phyloP scores from a whole-genome alignment of 2,113 vertebrate species.

The Pedionomus torquatus region DNA sequence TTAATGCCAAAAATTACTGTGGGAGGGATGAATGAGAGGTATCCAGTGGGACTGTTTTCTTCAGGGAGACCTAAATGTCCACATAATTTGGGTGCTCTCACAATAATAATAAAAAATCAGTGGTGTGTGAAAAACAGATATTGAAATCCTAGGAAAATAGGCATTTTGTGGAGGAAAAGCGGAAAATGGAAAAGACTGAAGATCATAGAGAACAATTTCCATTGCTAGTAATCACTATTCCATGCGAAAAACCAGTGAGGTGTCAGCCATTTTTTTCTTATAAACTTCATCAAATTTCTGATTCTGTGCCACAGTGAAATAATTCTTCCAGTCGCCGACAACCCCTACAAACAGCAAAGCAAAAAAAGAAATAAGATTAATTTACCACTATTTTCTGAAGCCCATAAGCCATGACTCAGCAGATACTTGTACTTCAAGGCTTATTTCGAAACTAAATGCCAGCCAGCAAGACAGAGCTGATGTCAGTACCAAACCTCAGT shows the following conservation, averaged over 20 bases:
- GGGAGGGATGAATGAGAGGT: not conserved
- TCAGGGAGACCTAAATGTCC: not conserved
- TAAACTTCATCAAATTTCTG: conserved; percentile 80
- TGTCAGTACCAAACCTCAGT: not conserved
- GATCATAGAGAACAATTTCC: not conserved
- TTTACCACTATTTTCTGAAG: not conserved
- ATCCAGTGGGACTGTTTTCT: not conserved
- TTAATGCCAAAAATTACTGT: not conserved
- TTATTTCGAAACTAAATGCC: not conserved
- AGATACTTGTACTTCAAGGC: not conserved
- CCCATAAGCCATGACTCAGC: not conserved
- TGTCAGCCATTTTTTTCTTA: conserved; percentile 68
- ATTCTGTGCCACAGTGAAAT: conserved; percentile 86
- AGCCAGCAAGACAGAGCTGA: not conserved
- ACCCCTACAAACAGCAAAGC: conserved; percentile 66
- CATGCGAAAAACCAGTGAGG: conserved; percentile 54
- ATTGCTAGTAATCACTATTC: conserved; percentile 53
- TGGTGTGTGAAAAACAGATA: not conserved
- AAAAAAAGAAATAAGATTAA: not conserved
- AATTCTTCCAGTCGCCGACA: conserved; percentile 89
- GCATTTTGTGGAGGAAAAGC: not conserved
- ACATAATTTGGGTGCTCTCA: not conserved
- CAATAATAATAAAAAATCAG: not conserved
- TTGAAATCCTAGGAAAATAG: not conserved
- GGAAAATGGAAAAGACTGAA: not conserved